These are phyloP conservation scores for Keiferia lycopersicella DNA, from an alignment of 2,888 invertebrate genomes.

Conservation along the genomic window DNA sequence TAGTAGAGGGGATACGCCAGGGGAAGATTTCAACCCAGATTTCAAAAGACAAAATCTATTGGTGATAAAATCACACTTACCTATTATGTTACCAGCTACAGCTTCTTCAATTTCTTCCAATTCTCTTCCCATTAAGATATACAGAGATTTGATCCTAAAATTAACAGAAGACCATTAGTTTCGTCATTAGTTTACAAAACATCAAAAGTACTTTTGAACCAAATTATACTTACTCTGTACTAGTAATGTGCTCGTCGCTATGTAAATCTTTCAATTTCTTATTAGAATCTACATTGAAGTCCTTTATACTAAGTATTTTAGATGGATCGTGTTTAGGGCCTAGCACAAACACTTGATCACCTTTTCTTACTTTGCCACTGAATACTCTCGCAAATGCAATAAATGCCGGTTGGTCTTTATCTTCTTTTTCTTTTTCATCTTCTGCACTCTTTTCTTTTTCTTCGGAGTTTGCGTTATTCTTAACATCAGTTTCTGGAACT, in stretches of 20 bases:
- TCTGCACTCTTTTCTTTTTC: conserved; percentile 58
- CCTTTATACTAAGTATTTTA: conserved; percentile 69
- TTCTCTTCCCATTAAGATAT: conserved; percentile 96
- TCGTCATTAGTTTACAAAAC: not conserved
- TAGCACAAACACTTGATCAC: conserved; percentile 90
- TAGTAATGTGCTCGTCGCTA: conserved; percentile 84
- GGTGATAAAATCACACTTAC: conserved; percentile 55
- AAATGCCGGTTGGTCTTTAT: conserved; percentile 84
- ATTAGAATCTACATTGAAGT: conserved; percentile 67
- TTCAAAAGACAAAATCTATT: not conserved
- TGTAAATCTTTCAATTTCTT: conserved; percentile 82
- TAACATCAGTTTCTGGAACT: conserved; percentile 41
- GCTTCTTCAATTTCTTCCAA: conserved; percentile 89
- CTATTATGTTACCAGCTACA: conserved; percentile 94
- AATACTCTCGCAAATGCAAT: conserved; percentile 96
- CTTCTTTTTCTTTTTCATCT: conserved; percentile 61
- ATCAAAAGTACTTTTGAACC: not conserved
- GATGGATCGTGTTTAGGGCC: conserved; percentile 94
- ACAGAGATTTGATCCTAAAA: conserved; percentile 87
- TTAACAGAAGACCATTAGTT: conserved; percentile 27
- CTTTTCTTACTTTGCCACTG: conserved; percentile 90
- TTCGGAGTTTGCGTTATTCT: conserved; percentile 45
- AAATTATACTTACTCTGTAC: conserved; percentile 67
- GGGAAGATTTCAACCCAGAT: no score
- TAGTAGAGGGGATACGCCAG: no score